Evolutionary conservation across 2,888 invertebrate species (phyloP), one percentile per base, ranked within the genome.

Genomic region (Homarus gammarus): DNA sequence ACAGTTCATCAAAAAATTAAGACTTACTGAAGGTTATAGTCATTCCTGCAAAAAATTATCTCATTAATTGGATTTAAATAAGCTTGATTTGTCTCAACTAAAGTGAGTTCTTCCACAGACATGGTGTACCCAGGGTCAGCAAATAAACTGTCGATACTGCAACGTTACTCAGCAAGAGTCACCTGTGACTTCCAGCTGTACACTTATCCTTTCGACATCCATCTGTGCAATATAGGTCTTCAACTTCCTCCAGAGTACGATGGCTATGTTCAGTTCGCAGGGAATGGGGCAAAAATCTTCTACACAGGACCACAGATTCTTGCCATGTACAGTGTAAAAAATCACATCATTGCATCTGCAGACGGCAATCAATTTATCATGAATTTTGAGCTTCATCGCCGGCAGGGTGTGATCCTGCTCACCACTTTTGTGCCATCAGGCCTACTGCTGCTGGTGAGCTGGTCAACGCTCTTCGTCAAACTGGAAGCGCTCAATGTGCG

Each of bases 121-220:
- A 49, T 12, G 44, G 10, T 49, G 44, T 49, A 10, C 44, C 44
- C 44, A 10, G 44, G 44, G 44, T 10, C 44, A 49, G 12, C 6
- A 49, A 49, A 49, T 38, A 5, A 36, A 22, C 40, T 75, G 36
- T 5, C n/a, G 33, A 2, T 33, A 27, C 75, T 33, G 18, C 36
- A 36, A 12, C 0, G 22, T 33, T 33, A 44, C 72, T 40, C 12
- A n/a, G 73, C 27, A 44, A 84, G 12, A 18, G n/a, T 84, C 73
- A 84, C 72, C 6, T 84, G 84, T 33, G 31, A 70, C 73, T 72
- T 84, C 1, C n/a, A 72, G 70, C 73, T 84, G 12, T 56, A 72
- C 33, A 18, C 33, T 1, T 84, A 84, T 56, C 84, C 84, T 1
- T 84, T 84, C 61, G 84, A 84, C 51, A 38, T n/a, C 51, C 84